A percentile compares a stretch with the other conserved stretches of the same genome.
Evolutionary conservation across 1,140 invertebrate species (phyloP).

Genomic region (Hirudo medicinalis): DNA sequence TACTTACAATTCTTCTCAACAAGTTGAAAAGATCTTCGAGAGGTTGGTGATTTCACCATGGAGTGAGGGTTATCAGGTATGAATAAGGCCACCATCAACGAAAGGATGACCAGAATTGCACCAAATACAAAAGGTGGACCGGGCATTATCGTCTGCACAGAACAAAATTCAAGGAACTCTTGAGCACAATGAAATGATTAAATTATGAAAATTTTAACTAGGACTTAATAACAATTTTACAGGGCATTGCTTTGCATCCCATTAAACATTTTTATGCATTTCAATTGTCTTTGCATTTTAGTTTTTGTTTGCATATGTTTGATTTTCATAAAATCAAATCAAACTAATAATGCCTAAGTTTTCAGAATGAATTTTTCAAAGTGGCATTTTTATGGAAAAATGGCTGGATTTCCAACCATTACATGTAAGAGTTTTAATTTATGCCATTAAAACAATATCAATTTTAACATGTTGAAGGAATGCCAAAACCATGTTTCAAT

Average conservation of each 20-base stretch:
- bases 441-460: background rate
- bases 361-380: background rate
- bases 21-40: background rate
- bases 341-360: background rate
- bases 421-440: background rate
- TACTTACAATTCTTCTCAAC: no score
- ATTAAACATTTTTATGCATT: no score
- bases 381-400: background rate
- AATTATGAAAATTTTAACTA: background rate
- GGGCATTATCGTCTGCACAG: conserved; percentile 60
- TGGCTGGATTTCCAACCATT: no score
- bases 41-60: conserved; percentile 2
- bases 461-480: no score
- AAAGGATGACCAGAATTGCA: conserved; percentile 84
- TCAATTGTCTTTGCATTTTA: no score
- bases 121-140: conserved; percentile 99
- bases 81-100: conserved; percentile 77
- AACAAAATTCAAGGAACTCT: background rate
- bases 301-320: no score
- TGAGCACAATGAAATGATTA: background rate
- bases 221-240: background rate
- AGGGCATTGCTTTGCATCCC: no score
- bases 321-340: no score
- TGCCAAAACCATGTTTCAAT: no score
- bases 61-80: conserved; percentile 49